Base-by-base conservation (phyloP, 2,888 invertebrate species). In the Brachyptera putata region DNA sequence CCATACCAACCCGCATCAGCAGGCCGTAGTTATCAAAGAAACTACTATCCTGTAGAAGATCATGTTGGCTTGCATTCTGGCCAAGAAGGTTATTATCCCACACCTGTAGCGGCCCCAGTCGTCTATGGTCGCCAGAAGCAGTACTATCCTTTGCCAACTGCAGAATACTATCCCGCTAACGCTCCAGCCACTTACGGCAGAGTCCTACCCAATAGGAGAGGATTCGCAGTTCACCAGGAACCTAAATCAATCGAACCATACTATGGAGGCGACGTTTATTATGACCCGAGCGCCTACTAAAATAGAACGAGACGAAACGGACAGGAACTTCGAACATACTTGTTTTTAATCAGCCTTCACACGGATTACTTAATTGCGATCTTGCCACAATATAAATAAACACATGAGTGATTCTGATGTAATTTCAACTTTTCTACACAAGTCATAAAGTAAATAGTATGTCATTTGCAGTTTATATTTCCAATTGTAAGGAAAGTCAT, bases 11-110 rank as follows among this genome's bases (percentile, higher is more conserved):
- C 53, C 18, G 34, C 53, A 1, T 5, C 34, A 1, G 21, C 34
- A 7, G 53, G 5, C 5, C 34, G 24, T 21, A 21, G 46, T 46
- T 46, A 46, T 24, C 46, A 22, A n/a, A 2, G 53, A 30, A 53
- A 21, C 13, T 53, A 53, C 14, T 53, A 53, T 36, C 53, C 53
- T 14, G 53, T 53, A 13, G 21, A 53, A n/a, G 36, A 53, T 13
- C 18, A 30, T 18, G 53, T 53, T 7, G 53, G 53, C 16, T 13
- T 53, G 13, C 7, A 46, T 11, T n/a, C 22, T 5, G 43, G 4
- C 18, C 4, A 21, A 7, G 24, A 22, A 24, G 18, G n/a, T 9
- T 53, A 53, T 18, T 34, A 53, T n/a, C 22, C 53, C 2, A 13
- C 53, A 3, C 36, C 53, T 7, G 53, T 18, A n/a, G 7, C n/a